Evolutionary conservation across 2,113 vertebrate genomes (phyloP), one percentile per base, ranked within the genome.

Genomic region (Loxodonta africana): DNA sequence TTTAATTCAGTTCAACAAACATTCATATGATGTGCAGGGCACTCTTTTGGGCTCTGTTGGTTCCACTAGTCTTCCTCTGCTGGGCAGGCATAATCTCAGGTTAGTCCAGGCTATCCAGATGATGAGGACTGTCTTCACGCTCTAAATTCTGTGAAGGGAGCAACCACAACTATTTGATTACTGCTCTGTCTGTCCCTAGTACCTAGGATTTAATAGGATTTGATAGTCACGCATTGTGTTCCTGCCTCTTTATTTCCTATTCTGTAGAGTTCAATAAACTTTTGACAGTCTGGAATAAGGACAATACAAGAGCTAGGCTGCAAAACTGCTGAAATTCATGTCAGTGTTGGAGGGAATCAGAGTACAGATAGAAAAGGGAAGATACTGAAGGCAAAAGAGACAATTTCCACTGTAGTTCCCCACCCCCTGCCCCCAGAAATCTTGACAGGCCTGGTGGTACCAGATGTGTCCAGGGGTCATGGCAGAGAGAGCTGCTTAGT

Each of bases 351-450:
- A 69, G 37, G 46, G 51, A 78, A 86, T 9, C 37, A 62, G 76
- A 5, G 23, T 4, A 28, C 9, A 83, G 65, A 33, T 0, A 23
- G 69, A 51, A n/a, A 25, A 41, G 60, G 53, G 65, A 74, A 69
- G 77, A 6, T 33, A 23, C 1, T 12, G 15, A 5, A 28, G 60
- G 30, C 33, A 67, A 26, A 51, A 21, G 2, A 82, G 88, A 25
- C 10, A 4, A 4, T n/a, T 25, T 88, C 53, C 2, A 30, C 7
- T 1, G 6, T 0, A 5, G 65, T 11, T 2, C 21, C 71, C 8
- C 67, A 30, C 28, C 11, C 28, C 28, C 5, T 8, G 28, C 57
- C 63, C 41, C 30, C 17, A 46, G 81, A 26, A 21, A 14, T 15
- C 33, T 63, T 2, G 7, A 28, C 1, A 23, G 37, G 82, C 41